phyloP scores from a whole-genome alignment of 1,140 invertebrate genomes.

The Thereuonema tuberculata region DNA sequence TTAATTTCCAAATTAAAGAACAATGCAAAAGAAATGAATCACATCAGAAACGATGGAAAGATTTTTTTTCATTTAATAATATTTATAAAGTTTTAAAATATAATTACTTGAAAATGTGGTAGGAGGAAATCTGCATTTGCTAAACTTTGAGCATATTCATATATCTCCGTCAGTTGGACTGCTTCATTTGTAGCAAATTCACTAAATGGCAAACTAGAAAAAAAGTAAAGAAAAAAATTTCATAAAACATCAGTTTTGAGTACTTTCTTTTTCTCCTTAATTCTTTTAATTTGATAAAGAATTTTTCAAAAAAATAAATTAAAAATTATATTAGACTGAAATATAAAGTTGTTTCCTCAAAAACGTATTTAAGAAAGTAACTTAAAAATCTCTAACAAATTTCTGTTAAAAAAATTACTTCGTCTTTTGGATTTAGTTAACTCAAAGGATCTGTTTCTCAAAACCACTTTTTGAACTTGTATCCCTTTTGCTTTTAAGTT shows the following conservation, averaged over 20 bases:
- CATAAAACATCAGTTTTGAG: background rate
- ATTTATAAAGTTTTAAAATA: background rate
- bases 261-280: too few relatives aligned
- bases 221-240: background rate
- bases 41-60: background rate
- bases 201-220: constrained; percentile 27
- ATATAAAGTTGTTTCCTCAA: too few relatives aligned
- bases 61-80: background rate
- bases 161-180: constrained; percentile 86
- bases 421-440: too few relatives aligned
- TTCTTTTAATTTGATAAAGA: constrained; percentile 7
- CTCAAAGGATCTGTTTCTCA: too few relatives aligned
- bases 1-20: too few relatives aligned
- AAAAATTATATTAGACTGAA: too few relatives aligned
- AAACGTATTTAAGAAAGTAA: too few relatives aligned
- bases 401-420: too few relatives aligned
- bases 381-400: too few relatives aligned
- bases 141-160: constrained; percentile 77
- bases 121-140: constrained; percentile 55
- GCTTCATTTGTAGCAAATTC: constrained; percentile 66
- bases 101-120: constrained; percentile 48
- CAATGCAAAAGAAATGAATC: background rate
- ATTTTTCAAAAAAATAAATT: background rate
- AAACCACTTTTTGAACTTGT: too few relatives aligned
- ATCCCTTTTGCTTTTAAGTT: too few relatives aligned